phyloP scores from a whole-genome alignment of 1,140 invertebrate genomes.

The Campoletis sonorensis region DNA sequence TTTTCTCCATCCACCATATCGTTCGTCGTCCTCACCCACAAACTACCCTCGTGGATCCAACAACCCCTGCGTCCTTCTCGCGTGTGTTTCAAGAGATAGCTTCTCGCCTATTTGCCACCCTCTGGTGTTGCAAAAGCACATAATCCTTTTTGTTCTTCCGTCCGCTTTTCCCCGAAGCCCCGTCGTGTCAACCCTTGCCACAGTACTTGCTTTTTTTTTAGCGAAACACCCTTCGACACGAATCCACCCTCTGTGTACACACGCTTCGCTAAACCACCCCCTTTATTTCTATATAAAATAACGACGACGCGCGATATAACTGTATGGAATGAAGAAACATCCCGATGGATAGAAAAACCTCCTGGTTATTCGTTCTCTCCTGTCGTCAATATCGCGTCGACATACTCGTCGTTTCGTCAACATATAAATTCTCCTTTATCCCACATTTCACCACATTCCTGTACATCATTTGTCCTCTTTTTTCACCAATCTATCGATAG shows the following conservation, averaged over 20 bases:
- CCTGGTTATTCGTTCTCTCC: neutral
- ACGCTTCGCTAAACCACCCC: neutral
- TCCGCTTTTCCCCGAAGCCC: neutral
- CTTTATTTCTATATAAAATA: neutral
- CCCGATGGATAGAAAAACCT: neutral
- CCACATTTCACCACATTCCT: neutral
- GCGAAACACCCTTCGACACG: neutral
- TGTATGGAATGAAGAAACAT: neutral
- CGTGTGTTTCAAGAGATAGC: no score
- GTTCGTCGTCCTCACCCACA: conserved; percentile 54
- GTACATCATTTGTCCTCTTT: neutral
- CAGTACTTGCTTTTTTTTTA: neutral
- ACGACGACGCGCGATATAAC: neutral
- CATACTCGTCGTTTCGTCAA: neutral
- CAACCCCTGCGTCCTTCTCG: no score
- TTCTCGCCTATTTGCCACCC: no score
- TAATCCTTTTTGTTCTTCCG: conserved; percentile 42
- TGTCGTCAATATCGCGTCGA: neutral
- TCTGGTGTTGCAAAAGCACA: no score
- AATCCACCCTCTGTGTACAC: neutral
- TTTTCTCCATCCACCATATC: conserved; percentile 51
- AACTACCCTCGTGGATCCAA: conserved; percentile 28
- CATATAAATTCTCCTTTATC: neutral
- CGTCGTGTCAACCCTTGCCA: no score
- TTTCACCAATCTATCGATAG: neutral